Evolutionary conservation across 64 coral and sea anemone species (phyloP), one percentile per base, ranked within the genome.

Genomic region (Trachythela sp.): DNA sequence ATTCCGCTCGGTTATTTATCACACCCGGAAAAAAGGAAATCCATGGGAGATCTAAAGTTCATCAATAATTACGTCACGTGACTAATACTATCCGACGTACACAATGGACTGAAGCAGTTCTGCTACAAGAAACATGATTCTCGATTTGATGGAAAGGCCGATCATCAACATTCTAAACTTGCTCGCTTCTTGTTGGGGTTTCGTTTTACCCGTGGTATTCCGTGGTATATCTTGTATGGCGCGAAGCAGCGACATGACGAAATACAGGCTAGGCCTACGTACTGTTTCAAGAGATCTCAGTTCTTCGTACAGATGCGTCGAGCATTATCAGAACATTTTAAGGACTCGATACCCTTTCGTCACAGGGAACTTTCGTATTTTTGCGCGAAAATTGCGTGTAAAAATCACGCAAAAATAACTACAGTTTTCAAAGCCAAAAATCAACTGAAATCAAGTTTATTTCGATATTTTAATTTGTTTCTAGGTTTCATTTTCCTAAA

Each of bases 221-320:
- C n/a, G n/a, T n/a, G 96, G 96, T 99, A 99, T 40, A 93, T 94
- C 30, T 40, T 99, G 37, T 86, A 87, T 13, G 96, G 96, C 86
- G 90, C 93, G 60, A 94, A 94, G 77, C 39, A 91, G 17, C 51
- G 83, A 33, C 85, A 77, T 32, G 86, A 86, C 24, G 75, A 86
- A 48, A 87, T 85, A 48, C 94, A 91, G 83, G 52, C 86, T 27
- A 94, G 94, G 92, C 93, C 89, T 10, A n/a, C n/a, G n/a, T n/a
- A 91, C 85, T 34, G 93, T 91, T 20, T 90, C 94, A 15, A 91
- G 93, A 36, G 86, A 91, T 48, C 93, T 93, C 15, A 93, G 96
- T 0, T 83, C 91, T 0, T 93, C 93, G 7, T 93, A 93, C 60
- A 91, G 96, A 71, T 94, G 92, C 85, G 84, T 94, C 8, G 96